phyloP scores from a whole-genome alignment of 2,113 vertebrate species.

The Holacanthus passer region DNA sequence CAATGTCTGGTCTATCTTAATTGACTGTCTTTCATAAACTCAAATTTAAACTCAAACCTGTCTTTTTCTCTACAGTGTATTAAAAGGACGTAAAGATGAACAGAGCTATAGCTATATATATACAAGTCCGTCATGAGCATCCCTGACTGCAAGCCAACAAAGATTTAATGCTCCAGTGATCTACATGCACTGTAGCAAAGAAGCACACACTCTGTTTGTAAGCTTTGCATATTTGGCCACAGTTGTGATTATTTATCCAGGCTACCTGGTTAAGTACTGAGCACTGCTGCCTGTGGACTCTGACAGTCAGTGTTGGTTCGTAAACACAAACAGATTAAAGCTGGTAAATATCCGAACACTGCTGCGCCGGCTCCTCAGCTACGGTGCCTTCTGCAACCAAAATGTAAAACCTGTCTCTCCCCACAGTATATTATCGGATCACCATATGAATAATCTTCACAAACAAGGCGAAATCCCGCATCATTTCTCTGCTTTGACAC shows the following conservation, averaged over 20 bases:
- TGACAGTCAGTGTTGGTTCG: constrained; percentile 1
- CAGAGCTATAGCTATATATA: not conserved
- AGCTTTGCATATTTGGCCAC: constrained; percentile 32
- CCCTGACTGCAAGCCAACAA: constrained; percentile 13
- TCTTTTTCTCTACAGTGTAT: not conserved
- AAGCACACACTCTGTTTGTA: not conserved
- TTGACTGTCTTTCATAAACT: too few species aligned
- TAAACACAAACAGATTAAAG: constrained; percentile 42
- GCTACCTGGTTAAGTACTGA: constrained; percentile 44
- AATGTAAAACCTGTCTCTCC: constrained; percentile 20
- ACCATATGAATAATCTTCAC: constrained; percentile 21
- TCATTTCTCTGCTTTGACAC: not conserved
- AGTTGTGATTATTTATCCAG: constrained; percentile 37
- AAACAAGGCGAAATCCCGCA: constrained; percentile 8
- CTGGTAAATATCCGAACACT: constrained; percentile 38
- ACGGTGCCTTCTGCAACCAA: constrained; percentile 27
- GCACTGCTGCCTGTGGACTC: not conserved
- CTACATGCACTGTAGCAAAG: not conserved
- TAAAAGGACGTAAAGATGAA: not conserved
- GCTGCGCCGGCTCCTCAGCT: not conserved
- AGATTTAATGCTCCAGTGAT: constrained; percentile 20
- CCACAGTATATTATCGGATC: constrained; percentile 29
- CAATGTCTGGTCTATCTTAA: too few species aligned
- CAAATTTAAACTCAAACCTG: too few species aligned
- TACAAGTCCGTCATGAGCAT: not conserved